These are phyloP conservation scores for Trichonephila clavata DNA, from an alignment of 1,140 invertebrate species.

Conservation along the genomic window DNA sequence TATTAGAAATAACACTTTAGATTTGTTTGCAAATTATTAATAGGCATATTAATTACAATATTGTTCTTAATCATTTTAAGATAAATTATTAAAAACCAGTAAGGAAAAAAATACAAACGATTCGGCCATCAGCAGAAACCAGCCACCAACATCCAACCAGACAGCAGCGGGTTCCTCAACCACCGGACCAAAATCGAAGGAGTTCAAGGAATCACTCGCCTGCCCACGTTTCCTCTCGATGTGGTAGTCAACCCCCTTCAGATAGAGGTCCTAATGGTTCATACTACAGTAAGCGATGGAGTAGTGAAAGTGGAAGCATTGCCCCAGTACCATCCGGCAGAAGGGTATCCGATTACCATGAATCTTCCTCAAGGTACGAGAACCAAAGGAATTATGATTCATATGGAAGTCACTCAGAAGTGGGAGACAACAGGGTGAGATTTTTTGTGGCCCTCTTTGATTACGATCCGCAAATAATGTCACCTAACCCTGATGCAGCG, in stretches of 20 bases:
- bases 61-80: too few species aligned
- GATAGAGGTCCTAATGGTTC: constrained; percentile 16
- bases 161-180: background rate
- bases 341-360: constrained; percentile 57
- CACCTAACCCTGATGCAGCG: constrained; percentile 98
- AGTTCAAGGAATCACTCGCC: constrained; percentile 53
- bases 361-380: constrained; percentile 51
- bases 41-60: too few species aligned
- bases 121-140: background rate
- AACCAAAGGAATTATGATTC: constrained; percentile 62
- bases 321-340: background rate
- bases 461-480: constrained; percentile 98
- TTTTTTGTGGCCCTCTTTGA: constrained; percentile 97
- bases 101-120: too few species aligned
- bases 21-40: too few species aligned
- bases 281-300: constrained; percentile 49
- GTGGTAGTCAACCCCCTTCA: constrained; percentile 46
- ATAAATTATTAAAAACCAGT: too few species aligned
- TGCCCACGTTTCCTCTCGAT: constrained; percentile 34
- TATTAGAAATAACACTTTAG: too few species aligned
- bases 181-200: constrained; percentile 49
- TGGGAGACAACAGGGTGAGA: constrained; percentile 80
- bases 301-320: constrained; percentile 28
- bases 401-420: constrained; percentile 22
- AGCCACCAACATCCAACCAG: constrained; percentile 29